Evolutionary conservation across 2,113 vertebrate species (phyloP).

Genomic region (Pyxicephalus adspersus): DNA sequence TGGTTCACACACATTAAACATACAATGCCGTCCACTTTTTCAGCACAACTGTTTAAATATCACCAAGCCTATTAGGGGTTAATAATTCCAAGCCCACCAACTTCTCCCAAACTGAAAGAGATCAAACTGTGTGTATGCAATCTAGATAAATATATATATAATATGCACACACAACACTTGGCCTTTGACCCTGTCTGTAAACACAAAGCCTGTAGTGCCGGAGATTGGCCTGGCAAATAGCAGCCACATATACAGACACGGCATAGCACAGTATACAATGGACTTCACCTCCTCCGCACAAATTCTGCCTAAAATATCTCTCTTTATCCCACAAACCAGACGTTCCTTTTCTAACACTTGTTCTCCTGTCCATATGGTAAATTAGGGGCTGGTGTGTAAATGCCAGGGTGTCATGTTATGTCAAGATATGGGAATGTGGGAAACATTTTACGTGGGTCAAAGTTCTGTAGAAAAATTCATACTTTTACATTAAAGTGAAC

Average conservation of each 20-base stretch:
- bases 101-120: neutral
- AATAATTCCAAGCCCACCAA: conserved; percentile 4
- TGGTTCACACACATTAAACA: no score
- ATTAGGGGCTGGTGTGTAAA: conserved; percentile 14
- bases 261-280: conserved; percentile 45
- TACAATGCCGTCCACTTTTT: no score
- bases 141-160: conserved; percentile 38
- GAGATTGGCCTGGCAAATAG: conserved; percentile 28
- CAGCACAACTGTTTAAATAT: no score
- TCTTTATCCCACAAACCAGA: neutral
- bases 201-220: conserved; percentile 12
- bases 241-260: conserved; percentile 24
- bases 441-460: conserved; percentile 19
- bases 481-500: neutral
- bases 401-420: conserved; percentile 7
- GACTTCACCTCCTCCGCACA: conserved; percentile 29
- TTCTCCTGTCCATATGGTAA: conserved; percentile 4
- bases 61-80: neutral
- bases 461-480: conserved; percentile 22
- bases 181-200: conserved; percentile 43
- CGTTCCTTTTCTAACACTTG: neutral
- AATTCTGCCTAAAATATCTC: conserved; percentile 3
- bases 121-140: conserved; percentile 24
- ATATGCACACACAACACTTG: conserved; percentile 44
- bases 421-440: conserved; percentile 9